Evolutionary conservation across 2,888 invertebrate genomes (phyloP), one percentile per base, ranked within the genome.

Genomic region (Parochlus steinenii): DNA sequence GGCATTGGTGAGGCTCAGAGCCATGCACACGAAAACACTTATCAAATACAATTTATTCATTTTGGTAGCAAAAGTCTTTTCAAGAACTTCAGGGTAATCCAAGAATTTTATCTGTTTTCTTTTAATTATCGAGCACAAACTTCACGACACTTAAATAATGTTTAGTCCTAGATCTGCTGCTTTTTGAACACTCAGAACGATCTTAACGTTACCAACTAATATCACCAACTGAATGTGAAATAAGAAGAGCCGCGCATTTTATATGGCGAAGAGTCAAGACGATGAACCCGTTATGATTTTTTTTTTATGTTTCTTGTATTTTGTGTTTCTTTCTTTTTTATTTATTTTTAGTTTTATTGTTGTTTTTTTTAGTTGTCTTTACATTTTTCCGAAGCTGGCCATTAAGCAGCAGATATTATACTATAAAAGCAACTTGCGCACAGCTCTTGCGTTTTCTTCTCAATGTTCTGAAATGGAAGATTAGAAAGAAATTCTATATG

Each of bases 211-310:
- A 14, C 17, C 36, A 36, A 16, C 17, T 36, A 24, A 30, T 36
- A 36, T 36, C 36, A 36, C 36, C 29, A 36, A 36, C 36, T 36
- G 36, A 36, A 30, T 28, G 28, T 27, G 28, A 23, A 18, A 30
- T 15, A 17, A 18, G 20, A 30, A 20, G 30, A 23, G 29, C 16
- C 27, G 30, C 36, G 29, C 29, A 28, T 30, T 36, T 36, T 36
- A 36, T 36, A 36, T n/a, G n/a, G 22, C 29, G 29, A 35, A 27
- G 23, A 33, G 36, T 6, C 30, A 29, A 36, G 36, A 15, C 36
- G 26, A 12, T 36, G 36, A 36, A 29, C 36, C n/a, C n/a, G n/a
- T n/a, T n/a, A n/a, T n/a, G n/a, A n/a, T n/a, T n/a, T n/a, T n/a
- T n/a, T n/a, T n/a, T n/a, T n/a, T n/a, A n/a, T n/a, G n/a, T n/a